phyloP scores from a whole-genome alignment of 2,797 vertebrate genomes.

The Pantherophis vulpinus region DNA sequence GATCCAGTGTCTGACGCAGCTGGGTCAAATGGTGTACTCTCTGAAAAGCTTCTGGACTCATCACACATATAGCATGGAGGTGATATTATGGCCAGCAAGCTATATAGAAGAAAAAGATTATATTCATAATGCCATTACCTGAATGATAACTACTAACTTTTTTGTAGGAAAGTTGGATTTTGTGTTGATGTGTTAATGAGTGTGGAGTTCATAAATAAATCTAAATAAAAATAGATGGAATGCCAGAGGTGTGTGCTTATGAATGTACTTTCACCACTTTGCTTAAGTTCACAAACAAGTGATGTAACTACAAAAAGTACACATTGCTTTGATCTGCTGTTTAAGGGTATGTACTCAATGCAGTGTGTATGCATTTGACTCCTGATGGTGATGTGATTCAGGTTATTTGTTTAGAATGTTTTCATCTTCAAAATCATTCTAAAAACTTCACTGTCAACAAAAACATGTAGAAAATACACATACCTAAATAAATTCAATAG shows the following conservation, averaged over 20 bases:
- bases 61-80: neutral
- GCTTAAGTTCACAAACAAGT: neutral
- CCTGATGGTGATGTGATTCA: neutral
- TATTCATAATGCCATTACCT: neutral
- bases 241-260: neutral
- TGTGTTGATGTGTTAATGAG: neutral
- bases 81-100: neutral
- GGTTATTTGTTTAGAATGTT: neutral
- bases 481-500: neutral
- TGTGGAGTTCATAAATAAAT: neutral
- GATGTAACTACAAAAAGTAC: neutral
- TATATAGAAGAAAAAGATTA: neutral
- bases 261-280: neutral
- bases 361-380: neutral
- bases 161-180: neutral
- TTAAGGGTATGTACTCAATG: neutral
- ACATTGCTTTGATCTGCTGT: neutral
- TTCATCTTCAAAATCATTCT: neutral
- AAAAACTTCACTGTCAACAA: neutral
- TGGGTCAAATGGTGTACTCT: neutral
- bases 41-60: neutral
- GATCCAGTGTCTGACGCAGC: neutral
- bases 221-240: neutral
- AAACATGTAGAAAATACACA: neutral
- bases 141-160: neutral